A percentile compares a stretch with the other conserved stretches of the same genome.
Evolutionary conservation across 2,888 invertebrate species (phyloP).

Genomic region (Sesia bembeciformis): DNA sequence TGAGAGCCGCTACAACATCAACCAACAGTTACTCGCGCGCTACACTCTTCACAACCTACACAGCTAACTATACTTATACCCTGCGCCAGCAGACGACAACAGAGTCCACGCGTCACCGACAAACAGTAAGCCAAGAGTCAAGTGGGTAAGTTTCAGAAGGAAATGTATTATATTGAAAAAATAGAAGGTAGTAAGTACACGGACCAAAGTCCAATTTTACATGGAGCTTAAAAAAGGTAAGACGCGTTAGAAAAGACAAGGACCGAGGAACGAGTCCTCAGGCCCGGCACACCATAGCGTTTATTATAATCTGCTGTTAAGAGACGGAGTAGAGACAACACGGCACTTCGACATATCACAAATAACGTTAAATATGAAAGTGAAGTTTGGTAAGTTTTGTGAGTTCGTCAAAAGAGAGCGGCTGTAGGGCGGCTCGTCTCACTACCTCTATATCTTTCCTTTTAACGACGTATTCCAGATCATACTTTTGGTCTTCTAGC

Average conservation of each 20-base stretch:
- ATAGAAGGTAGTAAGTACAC: slow-evolving; percentile 47
- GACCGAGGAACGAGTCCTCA: slow-evolving; percentile 19
- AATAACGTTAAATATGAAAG: slow-evolving; percentile 48
- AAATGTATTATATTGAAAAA: slow-evolving; percentile 38
- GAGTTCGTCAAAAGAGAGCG: slow-evolving; percentile 55
- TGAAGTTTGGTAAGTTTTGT: slow-evolving; percentile 56
- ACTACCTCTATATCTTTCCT: slow-evolving; percentile 99
- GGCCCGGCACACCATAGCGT: slow-evolving; percentile 34
- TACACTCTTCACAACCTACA: slow-evolving; percentile 5
- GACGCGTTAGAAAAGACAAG: slow-evolving; percentile 51
- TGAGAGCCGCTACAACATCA: slow-evolving; percentile 77
- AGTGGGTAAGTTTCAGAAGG: slow-evolving; percentile 46
- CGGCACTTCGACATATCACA: slow-evolving; percentile 55
- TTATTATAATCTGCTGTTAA: slow-evolving; percentile 39
- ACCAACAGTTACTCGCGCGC: slow-evolving; percentile 49
- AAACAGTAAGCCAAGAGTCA: slow-evolving; percentile 30
- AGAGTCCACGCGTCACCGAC: slow-evolving; percentile 34
- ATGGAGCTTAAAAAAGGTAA: slow-evolving; percentile 50
- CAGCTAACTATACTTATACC: slow-evolving; percentile 8
- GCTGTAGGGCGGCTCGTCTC: slow-evolving; percentile 43
- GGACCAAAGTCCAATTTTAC: slow-evolving; percentile 44
- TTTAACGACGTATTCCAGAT: slow-evolving; percentile 98
- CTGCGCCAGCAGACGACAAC: slow-evolving; percentile 15
- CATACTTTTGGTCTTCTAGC: slow-evolving; percentile 97
- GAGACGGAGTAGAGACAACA: slow-evolving; percentile 57